phyloP scores from a whole-genome alignment of 2,797 vertebrate species.

The Pristis pectinata region DNA sequence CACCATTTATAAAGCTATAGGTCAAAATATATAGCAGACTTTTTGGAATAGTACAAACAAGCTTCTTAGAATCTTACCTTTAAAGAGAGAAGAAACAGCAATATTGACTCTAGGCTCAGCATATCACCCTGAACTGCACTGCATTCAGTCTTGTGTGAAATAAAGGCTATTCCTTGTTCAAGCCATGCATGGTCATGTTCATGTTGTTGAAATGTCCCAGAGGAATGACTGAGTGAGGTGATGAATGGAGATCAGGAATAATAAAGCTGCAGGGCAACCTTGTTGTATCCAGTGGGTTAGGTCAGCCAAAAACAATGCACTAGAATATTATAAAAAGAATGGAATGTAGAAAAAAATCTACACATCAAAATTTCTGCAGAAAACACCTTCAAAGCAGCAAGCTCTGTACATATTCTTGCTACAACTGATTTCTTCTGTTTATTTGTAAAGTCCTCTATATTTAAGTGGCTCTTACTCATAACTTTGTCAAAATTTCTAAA shows the following conservation, averaged over 20 bases:
- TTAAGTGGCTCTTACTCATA: background rate
- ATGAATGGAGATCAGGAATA: background rate
- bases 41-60: background rate
- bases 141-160: background rate
- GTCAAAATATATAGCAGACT: background rate
- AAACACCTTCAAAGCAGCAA: background rate
- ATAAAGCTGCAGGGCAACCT: background rate
- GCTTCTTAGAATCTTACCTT: background rate
- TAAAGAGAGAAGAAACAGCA: background rate
- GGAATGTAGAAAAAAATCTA: background rate
- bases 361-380: background rate
- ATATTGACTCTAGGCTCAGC: too few species aligned
- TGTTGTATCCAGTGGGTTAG: too few species aligned
- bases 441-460: background rate
- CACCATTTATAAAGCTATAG: background rate
- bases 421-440: background rate
- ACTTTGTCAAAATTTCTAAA: background rate
- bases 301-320: background rate
- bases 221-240: background rate
- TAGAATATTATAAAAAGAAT: background rate
- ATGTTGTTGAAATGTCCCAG: slow-evolving; percentile 11
- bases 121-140: background rate
- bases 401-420: background rate
- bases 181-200: background rate
- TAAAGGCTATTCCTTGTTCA: slow-evolving; percentile 6